Conservation (phyloP, 2,888 invertebrate genomes). For the Gryllus longicercus region DNA sequence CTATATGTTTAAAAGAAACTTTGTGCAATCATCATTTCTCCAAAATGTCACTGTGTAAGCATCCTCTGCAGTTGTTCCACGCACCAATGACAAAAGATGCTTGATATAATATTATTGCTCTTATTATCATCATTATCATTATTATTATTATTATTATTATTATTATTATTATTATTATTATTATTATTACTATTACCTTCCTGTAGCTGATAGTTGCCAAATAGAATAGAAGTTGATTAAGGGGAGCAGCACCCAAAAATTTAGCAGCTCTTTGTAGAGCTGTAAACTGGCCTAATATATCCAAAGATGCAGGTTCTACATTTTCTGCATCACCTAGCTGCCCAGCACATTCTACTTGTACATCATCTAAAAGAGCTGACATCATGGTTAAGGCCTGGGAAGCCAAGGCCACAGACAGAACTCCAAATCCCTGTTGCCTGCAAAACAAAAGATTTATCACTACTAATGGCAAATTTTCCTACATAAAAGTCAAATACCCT, state of each 20-base stretch:
- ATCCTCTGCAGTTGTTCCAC: no score
- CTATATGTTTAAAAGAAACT: no score
- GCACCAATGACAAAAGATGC: background rate
- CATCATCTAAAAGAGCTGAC: slow-evolving; percentile 70
- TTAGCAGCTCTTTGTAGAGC: slow-evolving; percentile 69
- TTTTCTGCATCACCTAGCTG: slow-evolving; percentile 43
- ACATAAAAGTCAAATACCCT: no score
- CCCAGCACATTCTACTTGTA: slow-evolving; percentile 65
- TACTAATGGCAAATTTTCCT: no score
- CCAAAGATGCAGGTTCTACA: slow-evolving; percentile 58
- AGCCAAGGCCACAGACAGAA: slow-evolving; percentile 83
- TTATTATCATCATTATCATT: no score
- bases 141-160: no score
- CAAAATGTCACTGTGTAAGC: no score
- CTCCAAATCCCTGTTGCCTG: slow-evolving; percentile 83
- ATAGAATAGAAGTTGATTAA: slow-evolving; percentile 81
- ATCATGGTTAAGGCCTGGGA: slow-evolving; percentile 77
- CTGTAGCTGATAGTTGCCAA: slow-evolving; percentile 86
- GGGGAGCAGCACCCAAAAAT: slow-evolving; percentile 65
- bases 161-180: no score
- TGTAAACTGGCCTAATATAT: slow-evolving; percentile 61
- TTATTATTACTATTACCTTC: slow-evolving; percentile 54
- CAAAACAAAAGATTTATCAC: slow-evolving; percentile 27
- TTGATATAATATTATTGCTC: no score
- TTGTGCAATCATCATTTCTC: no score